Base-by-base conservation (phyloP, 2,888 invertebrate genomes). In the Mythimna vitellina region DNA sequence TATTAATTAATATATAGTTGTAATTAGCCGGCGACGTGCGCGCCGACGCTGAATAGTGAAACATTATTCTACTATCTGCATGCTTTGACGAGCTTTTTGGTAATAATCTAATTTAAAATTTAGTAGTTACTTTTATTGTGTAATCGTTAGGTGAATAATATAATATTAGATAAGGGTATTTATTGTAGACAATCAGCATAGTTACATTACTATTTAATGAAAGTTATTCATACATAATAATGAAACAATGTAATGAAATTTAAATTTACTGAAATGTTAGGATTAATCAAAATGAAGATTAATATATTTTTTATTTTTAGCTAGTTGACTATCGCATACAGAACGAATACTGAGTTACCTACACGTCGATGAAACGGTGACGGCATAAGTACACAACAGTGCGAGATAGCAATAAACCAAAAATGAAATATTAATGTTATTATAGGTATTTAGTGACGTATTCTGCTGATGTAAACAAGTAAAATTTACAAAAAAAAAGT, bases 21-120 rank as follows among this genome's bases (percentile, higher is more conserved):
- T 90, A 86, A 91, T 89, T 88, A 91, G 88, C 89, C 89, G 94
- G 95, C 92, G 94, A 89, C 90, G 86, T 88, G 92, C 90, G 90
- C 93, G 94, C 94, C 93, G 88, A 89, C 92, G 96, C 94, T 93
- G 93, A 92, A 92, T 96, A 96, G 95, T 93, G 90, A 94, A 94
- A 93, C 92, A 91, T 94, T 95, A 94, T 92, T 95, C 92, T 93
- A 92, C 94, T 96, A 95, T 95, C 93, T 95, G 96, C 96, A 96
- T 96, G 96, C 96, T 96, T 96, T 91, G 96, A 96, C 95, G 96
- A 96, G 96, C 96, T 96, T 96, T 96, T 95, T 94, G 95, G 96
- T 94, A 95, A 95, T 96, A 96, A 95, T 94, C 94, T 96, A 95
- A 95, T 95, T 95, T 94, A 94, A 95, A 92, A 93, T 90, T 92